Base-by-base conservation (phyloP, 1,140 invertebrate species). In the Ostrea edulis region DNA sequence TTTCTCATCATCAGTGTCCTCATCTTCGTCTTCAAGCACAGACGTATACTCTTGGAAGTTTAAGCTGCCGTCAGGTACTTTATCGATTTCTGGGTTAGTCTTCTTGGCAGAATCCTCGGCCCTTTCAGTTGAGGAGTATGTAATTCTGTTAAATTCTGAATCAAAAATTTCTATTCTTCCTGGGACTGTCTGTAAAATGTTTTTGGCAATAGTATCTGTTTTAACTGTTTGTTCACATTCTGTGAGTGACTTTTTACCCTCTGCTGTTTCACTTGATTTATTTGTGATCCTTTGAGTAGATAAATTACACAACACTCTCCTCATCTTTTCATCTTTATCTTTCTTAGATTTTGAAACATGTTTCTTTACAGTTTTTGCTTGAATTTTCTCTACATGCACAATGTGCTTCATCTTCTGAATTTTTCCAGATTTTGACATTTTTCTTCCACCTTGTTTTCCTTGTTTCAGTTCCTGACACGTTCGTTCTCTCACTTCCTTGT, bases 161-260 rank as follows among this genome's bases (percentile, higher is more conserved):
- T 77, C 68, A 29, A 35, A 77, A 14, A 77, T 77, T 77, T 77
- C 68, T 77, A 77, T 77, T 77, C 29, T 77, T 14, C 68, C 68
- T 29, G 68, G 68, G 1, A 77, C 68, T 77, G 25, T 77, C 35
- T 77, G 68, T 25, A 77, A 77, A 35, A 77, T 77, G 25, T 25
- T 77, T 29, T 77, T 77, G 29, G 68, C 68, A 77, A 77, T 77
- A 35, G 35, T 29, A 35, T 77, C 68, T 0, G 68, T 77, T 77
- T 77, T 25, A 77, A 44, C 35, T 44, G 7, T 77, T 12, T 29
- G 68, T 77, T 77, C 29, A 29, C 22, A 35, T 25, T 17, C 25
- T 12, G 68, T 5, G 0, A 11, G 12, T 77, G 68, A 11, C 25
- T 77, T 29, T 35, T 77, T 29, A 77, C 9, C 2, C 25, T 77